Evolutionary conservation across 2,888 invertebrate species (phyloP), one percentile per base, ranked within the genome.

Genomic region (Dynastes hyllus): DNA sequence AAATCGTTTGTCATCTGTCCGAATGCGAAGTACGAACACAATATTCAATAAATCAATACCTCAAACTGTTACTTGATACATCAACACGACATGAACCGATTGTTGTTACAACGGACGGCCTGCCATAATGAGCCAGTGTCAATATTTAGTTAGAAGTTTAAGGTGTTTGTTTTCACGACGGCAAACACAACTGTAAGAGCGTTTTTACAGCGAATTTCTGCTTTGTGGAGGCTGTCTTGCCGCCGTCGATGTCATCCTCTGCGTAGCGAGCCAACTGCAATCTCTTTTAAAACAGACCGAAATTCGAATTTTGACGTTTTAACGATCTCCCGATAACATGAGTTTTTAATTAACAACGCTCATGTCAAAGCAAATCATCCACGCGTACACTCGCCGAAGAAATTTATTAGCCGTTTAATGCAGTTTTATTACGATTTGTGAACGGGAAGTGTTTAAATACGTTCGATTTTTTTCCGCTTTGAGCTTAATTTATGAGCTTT

Each of bases 101-200:
- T 84, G 84, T 84, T 84, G 82, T 83, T 84, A 83, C 81, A 84
- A 84, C 84, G 83, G 81, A 82, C 83, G 81, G 81, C 80, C 82
- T 81, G 81, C 79, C 81, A 83, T 84, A 83, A 84, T 84, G 84
- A 84, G 81, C 82, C 77, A 80, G 70, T 76, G 84, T 83, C 84
- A 84, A 84, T 84, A 83, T 84, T 84, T 83, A 80, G 81, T 81
- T 79, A 80, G 83, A 80, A 81, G 82, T 83, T 84, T 83, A 84
- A 84, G 84, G 83, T 83, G 84, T 83, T 84, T 83, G 71, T 78
- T 78, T 78, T 78, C 71, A 53, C 70, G 51, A 73, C 58, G 45
- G 73, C 73, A 73, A 73, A 73, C 73, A 73, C 73, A 73, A 73
- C 73, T 73, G 71, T 71, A 61, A 73, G 73, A 58, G 61, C 45